Conservation (phyloP, 2,113 vertebrate genomes). For the Salminus brasiliensis region DNA sequence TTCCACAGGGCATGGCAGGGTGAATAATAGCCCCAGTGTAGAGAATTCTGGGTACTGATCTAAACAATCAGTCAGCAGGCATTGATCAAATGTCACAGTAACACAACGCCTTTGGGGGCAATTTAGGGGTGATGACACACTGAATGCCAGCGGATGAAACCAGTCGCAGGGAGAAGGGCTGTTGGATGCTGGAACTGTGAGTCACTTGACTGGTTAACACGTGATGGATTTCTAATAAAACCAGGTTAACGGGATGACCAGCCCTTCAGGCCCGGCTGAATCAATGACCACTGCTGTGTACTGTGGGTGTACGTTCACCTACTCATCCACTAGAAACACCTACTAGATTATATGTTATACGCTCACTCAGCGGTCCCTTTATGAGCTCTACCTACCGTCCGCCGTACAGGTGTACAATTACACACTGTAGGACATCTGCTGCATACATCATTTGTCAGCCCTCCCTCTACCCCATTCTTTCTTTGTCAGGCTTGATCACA, state of each 20-base stretch:
- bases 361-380: no score
- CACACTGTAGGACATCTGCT: no score
- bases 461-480: no score
- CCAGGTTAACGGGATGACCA: background rate
- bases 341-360: no score
- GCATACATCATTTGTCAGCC: no score
- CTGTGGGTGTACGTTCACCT: background rate
- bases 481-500: no score
- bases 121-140: background rate
- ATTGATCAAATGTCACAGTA: constrained; percentile 15
- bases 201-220: background rate
- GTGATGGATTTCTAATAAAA: background rate
- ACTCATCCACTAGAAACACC: background rate
- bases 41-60: background rate
- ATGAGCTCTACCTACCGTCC: no score
- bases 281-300: background rate
- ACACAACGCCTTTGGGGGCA: background rate
- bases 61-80: background rate
- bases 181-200: background rate
- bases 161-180: background rate
- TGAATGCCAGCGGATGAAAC: background rate
- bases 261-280: no score
- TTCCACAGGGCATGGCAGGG: no score
- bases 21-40: background rate
- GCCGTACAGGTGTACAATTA: no score